Percentiles rank a stretch among this genome's conserved stretches.
phyloP scores from a whole-genome alignment of 2,797 vertebrate genomes.

The Danionella dracula region DNA sequence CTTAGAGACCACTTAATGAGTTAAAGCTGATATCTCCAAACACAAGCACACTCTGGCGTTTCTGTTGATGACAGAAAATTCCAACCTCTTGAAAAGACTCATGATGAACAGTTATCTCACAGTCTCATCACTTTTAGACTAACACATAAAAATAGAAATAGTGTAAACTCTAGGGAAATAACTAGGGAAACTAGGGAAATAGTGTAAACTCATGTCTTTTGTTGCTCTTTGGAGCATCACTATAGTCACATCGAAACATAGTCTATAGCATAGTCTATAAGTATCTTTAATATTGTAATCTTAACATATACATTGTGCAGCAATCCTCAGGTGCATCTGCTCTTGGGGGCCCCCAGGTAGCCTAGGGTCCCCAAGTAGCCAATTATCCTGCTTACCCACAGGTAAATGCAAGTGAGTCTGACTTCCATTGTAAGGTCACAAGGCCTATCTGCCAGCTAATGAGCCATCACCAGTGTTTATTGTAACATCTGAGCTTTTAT shows the following conservation, averaged over 20 bases:
- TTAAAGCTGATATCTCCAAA: not conserved
- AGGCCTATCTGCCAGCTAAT: too few relatives aligned
- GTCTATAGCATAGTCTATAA: slow-evolving; percentile 50
- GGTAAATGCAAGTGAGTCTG: too few relatives aligned
- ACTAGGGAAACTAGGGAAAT: slow-evolving; percentile 27
- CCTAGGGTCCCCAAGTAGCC: too few relatives aligned
- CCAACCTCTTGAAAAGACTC: slow-evolving; percentile 22
- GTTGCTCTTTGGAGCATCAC: slow-evolving; percentile 18
- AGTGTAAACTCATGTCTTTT: slow-evolving; percentile 33
- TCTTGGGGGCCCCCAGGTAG: too few relatives aligned
- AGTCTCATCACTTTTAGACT: not conserved
- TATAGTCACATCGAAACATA: slow-evolving; percentile 33
- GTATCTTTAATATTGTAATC: too few relatives aligned
- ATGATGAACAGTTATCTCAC: slow-evolving; percentile 37
- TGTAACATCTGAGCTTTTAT: too few relatives aligned
- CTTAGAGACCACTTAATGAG: not conserved
- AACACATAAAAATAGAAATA: not conserved
- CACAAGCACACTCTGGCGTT: slow-evolving; percentile 50
- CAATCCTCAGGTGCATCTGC: too few relatives aligned
- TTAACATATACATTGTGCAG: too few relatives aligned
- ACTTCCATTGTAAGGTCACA: too few relatives aligned
- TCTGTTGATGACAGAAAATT: slow-evolving; percentile 25
- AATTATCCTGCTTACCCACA: too few relatives aligned
- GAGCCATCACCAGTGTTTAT: too few relatives aligned
- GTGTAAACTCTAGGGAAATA: too few relatives aligned